Conservation (phyloP, 2,113 vertebrate genomes). For the Tetrao urogallus region DNA sequence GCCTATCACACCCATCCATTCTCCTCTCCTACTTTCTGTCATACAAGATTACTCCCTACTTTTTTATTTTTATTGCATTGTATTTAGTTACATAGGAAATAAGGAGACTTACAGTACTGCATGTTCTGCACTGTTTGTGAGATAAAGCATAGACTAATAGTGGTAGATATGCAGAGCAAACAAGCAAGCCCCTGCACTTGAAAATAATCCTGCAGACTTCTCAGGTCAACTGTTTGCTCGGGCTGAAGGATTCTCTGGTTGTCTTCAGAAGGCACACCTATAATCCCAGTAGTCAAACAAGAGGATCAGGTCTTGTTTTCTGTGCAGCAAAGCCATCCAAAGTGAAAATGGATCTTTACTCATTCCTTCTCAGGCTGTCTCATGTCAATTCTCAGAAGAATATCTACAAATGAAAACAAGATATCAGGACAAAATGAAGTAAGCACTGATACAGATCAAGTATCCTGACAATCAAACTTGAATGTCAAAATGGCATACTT, state of each 20-base stretch:
- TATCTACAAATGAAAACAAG: background rate
- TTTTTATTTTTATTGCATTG: background rate
- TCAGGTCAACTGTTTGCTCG: background rate
- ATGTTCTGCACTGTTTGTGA: background rate
- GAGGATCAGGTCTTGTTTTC: background rate
- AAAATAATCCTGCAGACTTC: background rate
- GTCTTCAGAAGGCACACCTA: background rate
- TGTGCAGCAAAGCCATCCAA: background rate
- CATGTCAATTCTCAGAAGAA: background rate
- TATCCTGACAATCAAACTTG: background rate
- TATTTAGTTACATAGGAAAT: background rate
- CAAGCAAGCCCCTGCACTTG: background rate
- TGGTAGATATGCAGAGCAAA: background rate
- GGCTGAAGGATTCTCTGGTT: background rate
- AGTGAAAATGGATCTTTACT: background rate
- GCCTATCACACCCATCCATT: background rate
- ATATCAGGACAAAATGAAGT: background rate
- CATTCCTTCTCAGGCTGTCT: background rate
- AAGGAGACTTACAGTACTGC: background rate
- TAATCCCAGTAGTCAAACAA: background rate
- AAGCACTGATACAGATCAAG: background rate
- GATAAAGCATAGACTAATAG: background rate
- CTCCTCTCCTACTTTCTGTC: background rate
- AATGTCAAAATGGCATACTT: background rate
- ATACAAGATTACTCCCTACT: background rate